Evolutionary conservation across 2,113 vertebrate species (phyloP), one percentile per base, ranked within the genome.

Genomic region (Typhlomys cinereus): DNA sequence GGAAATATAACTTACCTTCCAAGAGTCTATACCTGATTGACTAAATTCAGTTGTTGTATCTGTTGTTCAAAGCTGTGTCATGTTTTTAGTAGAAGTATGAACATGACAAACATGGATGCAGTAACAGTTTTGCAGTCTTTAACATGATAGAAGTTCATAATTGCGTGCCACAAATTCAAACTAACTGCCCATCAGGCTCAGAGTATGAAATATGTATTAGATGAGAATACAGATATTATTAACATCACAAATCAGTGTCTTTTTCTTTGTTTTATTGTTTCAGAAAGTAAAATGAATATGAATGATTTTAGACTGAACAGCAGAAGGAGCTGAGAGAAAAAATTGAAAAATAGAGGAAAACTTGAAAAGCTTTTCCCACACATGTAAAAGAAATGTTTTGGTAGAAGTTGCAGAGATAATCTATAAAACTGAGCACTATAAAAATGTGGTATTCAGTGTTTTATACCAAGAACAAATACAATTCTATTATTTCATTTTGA

Each of bases 241-340:
- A 92, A 94, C 85, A 95, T 97, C 90, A 85, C 34, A 93, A 97
- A 95, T 90, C 92, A 79, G 10, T 92, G 71, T 92, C 57, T 29
- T 96, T 96, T 89, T 83, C 80, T 92, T 94, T 95, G 88, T 94
- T 95, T 94, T 96, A 96, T 93, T 97, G 82, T 95, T 95, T 97
- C 92, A 96, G 69, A 95, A 97, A 94, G 61, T 97, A 95, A 97
- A 98, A 96, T 97, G 95, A 75, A 94, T 98, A 90, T 97, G 97
- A 98, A 96, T 97, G 97, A 96, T 94, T 98, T 94, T 74, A 93
- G 94, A 44, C 82, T 95, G 92, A 96, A 95, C 92, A 93, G 70
- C 93, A 96, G 87, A 94, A 96, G 85, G 88, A 93, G 90, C 57
- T 92, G n/a, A 15, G 74, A 78, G 74, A 75, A 92, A 96, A 90